phyloP scores from a whole-genome alignment of 1,140 invertebrate species.

The Euwallacea similis region DNA sequence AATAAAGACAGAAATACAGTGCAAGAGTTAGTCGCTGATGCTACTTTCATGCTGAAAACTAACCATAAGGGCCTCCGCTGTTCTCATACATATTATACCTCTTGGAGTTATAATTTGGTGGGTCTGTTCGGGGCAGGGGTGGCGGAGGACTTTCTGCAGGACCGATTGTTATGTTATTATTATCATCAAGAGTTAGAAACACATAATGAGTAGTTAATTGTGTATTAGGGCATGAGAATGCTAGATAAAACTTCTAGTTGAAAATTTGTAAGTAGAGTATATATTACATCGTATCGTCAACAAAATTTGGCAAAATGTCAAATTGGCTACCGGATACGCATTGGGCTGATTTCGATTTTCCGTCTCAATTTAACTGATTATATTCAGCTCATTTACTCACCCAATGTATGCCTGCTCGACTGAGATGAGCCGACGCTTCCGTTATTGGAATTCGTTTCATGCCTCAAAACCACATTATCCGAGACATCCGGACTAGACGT shows the following conservation, averaged over 20 bases:
- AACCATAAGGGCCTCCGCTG: slow-evolving; percentile 46
- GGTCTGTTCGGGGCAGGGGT: slow-evolving; percentile 49
- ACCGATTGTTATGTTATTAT: slow-evolving; percentile 21
- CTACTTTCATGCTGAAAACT: slow-evolving; percentile 30
- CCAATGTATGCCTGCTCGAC: slow-evolving; percentile 48
- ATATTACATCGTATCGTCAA: too few relatives aligned
- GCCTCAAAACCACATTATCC: slow-evolving; percentile 45
- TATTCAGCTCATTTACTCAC: slow-evolving; percentile 32
- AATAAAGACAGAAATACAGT: neutral
- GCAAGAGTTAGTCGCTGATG: neutral
- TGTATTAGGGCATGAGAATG: too few relatives aligned
- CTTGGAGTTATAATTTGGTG: slow-evolving; percentile 43
- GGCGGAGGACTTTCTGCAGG: slow-evolving; percentile 52
- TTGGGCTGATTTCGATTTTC: too few relatives aligned
- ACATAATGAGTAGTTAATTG: too few relatives aligned
- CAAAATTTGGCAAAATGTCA: too few relatives aligned
- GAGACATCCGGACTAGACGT: slow-evolving; percentile 53
- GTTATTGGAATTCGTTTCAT: slow-evolving; percentile 46
- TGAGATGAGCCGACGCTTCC: slow-evolving; percentile 42
- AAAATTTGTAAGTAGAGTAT: too few relatives aligned
- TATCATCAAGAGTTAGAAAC: too few relatives aligned
- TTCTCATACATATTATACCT: slow-evolving; percentile 41
- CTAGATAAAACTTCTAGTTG: too few relatives aligned
- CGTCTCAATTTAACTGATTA: too few relatives aligned
- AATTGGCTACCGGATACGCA: too few relatives aligned